Conservation (phyloP, 1,140 invertebrate species). For the Carposina sasakii region DNA sequence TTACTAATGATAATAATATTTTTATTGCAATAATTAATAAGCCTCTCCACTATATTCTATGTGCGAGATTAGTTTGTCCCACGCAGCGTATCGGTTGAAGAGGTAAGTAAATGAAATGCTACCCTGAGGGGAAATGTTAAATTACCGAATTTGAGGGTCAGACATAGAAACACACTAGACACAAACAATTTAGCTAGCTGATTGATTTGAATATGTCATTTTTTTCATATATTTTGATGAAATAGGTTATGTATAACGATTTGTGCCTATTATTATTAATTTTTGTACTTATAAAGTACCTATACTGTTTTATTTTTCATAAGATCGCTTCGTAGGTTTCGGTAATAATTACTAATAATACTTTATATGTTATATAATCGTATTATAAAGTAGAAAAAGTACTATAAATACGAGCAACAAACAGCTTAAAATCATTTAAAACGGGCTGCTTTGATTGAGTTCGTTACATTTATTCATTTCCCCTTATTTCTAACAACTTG, state of each 20-base stretch:
- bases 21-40: not conserved
- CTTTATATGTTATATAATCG: no score
- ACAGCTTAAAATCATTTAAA: slow-evolving; percentile 17
- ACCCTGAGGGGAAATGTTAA: slow-evolving; percentile 72
- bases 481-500: slow-evolving; percentile 30
- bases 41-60: slow-evolving; percentile 31
- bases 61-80: slow-evolving; percentile 68
- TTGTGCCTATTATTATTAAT: no score
- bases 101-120: slow-evolving; percentile 73
- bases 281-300: no score
- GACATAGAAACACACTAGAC: slow-evolving; percentile 67
- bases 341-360: no score
- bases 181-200: slow-evolving; percentile 47
- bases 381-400: no score
- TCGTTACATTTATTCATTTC: slow-evolving; percentile 35
- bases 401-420: slow-evolving; percentile 2
- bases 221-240: slow-evolving; percentile 15
- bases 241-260: no score
- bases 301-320: no score
- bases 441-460: slow-evolving; percentile 31
- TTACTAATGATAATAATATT: no score
- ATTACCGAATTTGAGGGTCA: slow-evolving; percentile 73
- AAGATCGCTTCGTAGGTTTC: no score
- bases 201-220: slow-evolving; percentile 54
- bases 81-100: slow-evolving; percentile 70